Base-by-base conservation (phyloP, 1,140 invertebrate genomes). In the Popillia japonica region DNA sequence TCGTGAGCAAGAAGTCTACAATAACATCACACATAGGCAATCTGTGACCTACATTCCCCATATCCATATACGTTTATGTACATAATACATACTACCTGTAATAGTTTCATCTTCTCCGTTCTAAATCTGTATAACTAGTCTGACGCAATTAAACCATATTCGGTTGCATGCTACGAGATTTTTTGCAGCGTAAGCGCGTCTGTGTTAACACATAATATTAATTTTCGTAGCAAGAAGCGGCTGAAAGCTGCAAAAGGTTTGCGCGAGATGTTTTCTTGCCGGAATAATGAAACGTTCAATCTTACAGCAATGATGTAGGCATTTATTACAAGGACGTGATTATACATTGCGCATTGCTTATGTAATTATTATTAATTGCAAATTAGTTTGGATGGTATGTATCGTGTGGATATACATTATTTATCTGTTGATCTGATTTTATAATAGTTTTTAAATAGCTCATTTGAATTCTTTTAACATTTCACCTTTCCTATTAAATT, bases 351-450 rank as follows among this genome's bases (percentile, higher is more conserved):
- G n/a, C 17, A 14, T 14, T 55, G 17, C 14, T 55, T 55, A 55
- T 55, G 48, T 55, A 55, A 55, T 55, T 55, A 55, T 55, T 55
- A 55, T 55, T 55, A 55, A 55, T 55, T 55, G 48, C 14, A 55
- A 55, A 55, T 55, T 55, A 55, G 48, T 14, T 17, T 55, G 14
- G 48, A 55, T 17, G 48, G 48, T 55, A 55, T 55, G 48, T n/a
- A 17, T 6, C 17, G 48, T 55, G 48, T 55, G 48, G 48, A 55
- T 17, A 17, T 55, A 55, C 14, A 17, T 34, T 34, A 34, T 34
- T 34, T 34, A 34, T 34, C 4, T 34, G 27, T 34, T 4, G n/a
- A n/a, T n/a, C n/a, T n/a, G n/a, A n/a, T n/a, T n/a, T n/a, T n/a
- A n/a, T n/a, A n/a, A n/a, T n/a, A n/a, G n/a, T n/a, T n/a, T n/a